These are phyloP conservation scores for Hozukius guyotensis DNA, from an alignment of 2,797 vertebrate species.

Conservation along the genomic window DNA sequence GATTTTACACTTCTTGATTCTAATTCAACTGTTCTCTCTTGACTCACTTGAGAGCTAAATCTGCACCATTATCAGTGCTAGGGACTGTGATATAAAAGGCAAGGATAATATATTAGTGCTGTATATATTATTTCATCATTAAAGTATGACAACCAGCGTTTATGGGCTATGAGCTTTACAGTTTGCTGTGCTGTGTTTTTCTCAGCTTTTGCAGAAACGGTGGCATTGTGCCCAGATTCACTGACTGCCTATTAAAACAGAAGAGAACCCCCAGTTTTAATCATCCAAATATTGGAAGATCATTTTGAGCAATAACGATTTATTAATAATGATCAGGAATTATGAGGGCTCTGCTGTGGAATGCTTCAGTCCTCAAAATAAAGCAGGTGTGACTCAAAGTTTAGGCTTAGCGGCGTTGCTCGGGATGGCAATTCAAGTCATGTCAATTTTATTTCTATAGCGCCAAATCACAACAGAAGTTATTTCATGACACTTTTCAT, in stretches of 20 bases:
- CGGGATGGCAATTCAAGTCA: neutral
- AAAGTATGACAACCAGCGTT: constrained; percentile 6
- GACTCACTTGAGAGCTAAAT: constrained; percentile 12
- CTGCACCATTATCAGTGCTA: neutral
- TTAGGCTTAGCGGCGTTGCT: neutral
- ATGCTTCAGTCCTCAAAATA: constrained; percentile 7
- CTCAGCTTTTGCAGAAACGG: constrained; percentile 9
- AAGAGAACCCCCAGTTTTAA: constrained; percentile 23
- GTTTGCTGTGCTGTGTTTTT: neutral
- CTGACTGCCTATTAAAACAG: constrained; percentile 33
- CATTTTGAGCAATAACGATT: constrained; percentile 24
- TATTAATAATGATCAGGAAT: constrained; percentile 38
- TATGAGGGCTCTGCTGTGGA: neutral
- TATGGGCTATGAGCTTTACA: constrained; percentile 17
- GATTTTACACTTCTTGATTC: neutral
- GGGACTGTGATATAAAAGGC: neutral
- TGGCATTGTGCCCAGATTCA: constrained; percentile 27
- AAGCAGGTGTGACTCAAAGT: constrained; percentile 31
- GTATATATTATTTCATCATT: constrained; percentile 12
- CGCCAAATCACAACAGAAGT: neutral
- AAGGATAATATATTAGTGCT: neutral
- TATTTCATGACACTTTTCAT: neutral
- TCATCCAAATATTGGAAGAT: constrained; percentile 39
- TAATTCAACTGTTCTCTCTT: constrained; percentile 18
- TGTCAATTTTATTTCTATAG: neutral